A percentile compares a stretch with the other conserved stretches of the same genome.
Evolutionary conservation across 2,113 vertebrate species (phyloP).

Genomic region (Nannobrachium achirus): DNA sequence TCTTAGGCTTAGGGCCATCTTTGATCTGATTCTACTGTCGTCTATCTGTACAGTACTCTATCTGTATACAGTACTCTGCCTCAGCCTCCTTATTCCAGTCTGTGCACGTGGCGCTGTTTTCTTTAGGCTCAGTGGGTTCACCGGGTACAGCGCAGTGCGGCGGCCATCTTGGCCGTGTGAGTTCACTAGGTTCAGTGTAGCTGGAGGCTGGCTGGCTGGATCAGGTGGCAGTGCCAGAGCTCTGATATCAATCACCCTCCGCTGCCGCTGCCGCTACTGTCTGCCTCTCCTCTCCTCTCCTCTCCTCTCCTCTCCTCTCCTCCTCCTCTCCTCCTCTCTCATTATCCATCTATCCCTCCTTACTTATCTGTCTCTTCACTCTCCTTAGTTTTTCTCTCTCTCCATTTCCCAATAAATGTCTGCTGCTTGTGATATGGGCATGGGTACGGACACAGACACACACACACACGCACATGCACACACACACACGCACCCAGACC

Average conservation of each 20-base stretch:
- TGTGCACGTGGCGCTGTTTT: slow-evolving; percentile 39
- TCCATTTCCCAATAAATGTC: neutral
- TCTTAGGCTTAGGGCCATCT: neutral
- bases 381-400: slow-evolving; percentile 5
- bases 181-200: slow-evolving; percentile 74
- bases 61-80: too few species aligned
- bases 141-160: slow-evolving; percentile 72
- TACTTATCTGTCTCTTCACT: neutral
- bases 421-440: neutral
- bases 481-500: slow-evolving; percentile 19
- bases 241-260: slow-evolving; percentile 79
- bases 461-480: slow-evolving; percentile 19
- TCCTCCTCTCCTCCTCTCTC: neutral
- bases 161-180: slow-evolving; percentile 71
- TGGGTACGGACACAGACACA: neutral
- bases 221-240: slow-evolving; percentile 79
- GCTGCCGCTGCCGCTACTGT: slow-evolving; percentile 24
- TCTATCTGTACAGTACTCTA: slow-evolving; percentile 6
- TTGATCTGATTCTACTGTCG: slow-evolving; percentile 16
- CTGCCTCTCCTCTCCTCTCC: neutral
- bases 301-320: neutral
- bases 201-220: slow-evolving; percentile 70
- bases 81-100: slow-evolving; percentile 14
- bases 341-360: neutral
- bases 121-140: slow-evolving; percentile 58